Evolutionary conservation across 2,888 invertebrate genomes (phyloP), one percentile per base, ranked within the genome.

Genomic region (Colostygia pectinataria): DNA sequence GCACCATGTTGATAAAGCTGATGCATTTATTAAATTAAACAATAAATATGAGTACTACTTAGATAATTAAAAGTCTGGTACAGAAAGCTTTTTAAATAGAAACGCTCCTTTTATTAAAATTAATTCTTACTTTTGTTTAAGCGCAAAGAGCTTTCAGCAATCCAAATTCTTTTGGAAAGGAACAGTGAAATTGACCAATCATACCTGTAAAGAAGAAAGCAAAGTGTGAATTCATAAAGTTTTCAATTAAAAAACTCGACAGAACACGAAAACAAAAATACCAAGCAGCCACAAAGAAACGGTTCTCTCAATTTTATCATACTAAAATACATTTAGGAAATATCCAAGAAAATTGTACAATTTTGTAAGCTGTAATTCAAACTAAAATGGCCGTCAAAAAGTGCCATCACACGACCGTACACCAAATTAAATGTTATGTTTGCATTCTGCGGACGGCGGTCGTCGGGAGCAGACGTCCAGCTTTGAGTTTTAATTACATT

Each of bases 351-450:
- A 10, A 32, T 36, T 34, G 20, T 37, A 9, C 37, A 34, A 36
- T 41, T 51, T 40, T 1, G 31, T 34, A 36, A 50, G 8, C 18
- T 18, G 12, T 29, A 15, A 33, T 44, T 27, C 18, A 32, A 36
- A 24, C 20, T 40, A 68, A 71, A 66, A 70, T 69, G 68, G 61
- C 55, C 54, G 65, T 63, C 61, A 64, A 66, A 72, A 63, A 58
- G 59, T 59, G 68, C 59, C 65, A 61, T 63, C 61, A 63, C 69
- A 66, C 71, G 72, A 76, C 76, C 75, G 68, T 74, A 66, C 41
- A 65, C 63, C 54, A 76, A 78, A 81, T 80, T 71, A 77, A 80
- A 77, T 66, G 75, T 71, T 70, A 76, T 66, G 76, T 71, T 70
- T 64, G 70, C 77, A 80, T 80, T 78, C 67, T 70, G 68, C 48